Evolutionary conservation across 2,113 vertebrate species (phyloP).

Genomic region (Pseudolaguvia tuberculata): DNA sequence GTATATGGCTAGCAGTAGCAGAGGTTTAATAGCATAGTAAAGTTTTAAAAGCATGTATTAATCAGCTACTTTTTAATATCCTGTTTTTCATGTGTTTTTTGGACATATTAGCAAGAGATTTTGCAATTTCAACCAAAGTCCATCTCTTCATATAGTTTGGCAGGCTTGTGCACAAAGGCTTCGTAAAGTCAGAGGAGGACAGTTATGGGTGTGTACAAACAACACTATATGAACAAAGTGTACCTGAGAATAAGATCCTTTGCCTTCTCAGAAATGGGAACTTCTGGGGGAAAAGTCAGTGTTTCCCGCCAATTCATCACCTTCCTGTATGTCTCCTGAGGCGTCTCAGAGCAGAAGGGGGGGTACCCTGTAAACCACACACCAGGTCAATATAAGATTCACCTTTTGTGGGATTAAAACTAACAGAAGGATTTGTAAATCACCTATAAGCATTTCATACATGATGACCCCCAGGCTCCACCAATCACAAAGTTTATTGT

Average conservation of each 20-base stretch:
- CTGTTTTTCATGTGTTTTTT: no score
- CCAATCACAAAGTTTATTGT: slow-evolving; percentile 98
- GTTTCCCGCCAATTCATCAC: slow-evolving; percentile 99
- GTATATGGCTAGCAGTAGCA: no score
- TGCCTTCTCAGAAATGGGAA: slow-evolving; percentile 95
- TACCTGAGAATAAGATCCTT: slow-evolving; percentile 97
- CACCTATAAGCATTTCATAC: slow-evolving; percentile 98
- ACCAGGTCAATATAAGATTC: neutral
- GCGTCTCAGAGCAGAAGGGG: slow-evolving; percentile 96
- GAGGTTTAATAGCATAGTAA: no score
- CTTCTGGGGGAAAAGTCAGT: slow-evolving; percentile 91
- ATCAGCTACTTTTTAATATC: no score
- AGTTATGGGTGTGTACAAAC: no score
- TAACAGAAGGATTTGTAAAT: slow-evolving; percentile 48
- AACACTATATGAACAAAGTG: neutral
- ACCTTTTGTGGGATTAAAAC: neutral
- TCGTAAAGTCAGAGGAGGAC: no score
- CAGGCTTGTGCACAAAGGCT: no score
- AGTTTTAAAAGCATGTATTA: no score
- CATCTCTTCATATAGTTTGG: no score
- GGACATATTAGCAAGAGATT: no score
- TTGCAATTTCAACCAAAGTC: no score
- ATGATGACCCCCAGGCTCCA: slow-evolving; percentile 98
- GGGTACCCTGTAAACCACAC: slow-evolving; percentile 82
- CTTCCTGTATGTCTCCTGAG: slow-evolving; percentile 96